Conservation (phyloP, 2,797 vertebrate genomes). For the Naso thynnoides region DNA sequence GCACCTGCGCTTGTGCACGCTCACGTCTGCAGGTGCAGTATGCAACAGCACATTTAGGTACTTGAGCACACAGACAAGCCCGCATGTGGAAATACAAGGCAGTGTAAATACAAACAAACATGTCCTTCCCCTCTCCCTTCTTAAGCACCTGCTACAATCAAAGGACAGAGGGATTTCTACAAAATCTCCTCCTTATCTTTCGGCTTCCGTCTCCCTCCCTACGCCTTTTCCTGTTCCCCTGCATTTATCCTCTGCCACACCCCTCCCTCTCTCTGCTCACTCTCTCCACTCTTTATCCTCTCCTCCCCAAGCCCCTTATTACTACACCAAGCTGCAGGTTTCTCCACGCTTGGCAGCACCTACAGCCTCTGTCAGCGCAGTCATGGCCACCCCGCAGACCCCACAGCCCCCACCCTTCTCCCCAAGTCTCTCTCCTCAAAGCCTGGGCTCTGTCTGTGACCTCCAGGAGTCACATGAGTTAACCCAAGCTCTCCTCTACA, state of each 20-base stretch:
- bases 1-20: constrained; percentile 22
- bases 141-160: constrained; percentile 43
- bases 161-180: constrained; percentile 9
- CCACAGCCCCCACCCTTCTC: neutral
- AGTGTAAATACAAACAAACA: constrained; percentile 50
- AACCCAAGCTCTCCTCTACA: constrained; percentile 44
- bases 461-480: constrained; percentile 66
- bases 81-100: constrained; percentile 40
- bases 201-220: neutral
- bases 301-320: constrained; percentile 5
- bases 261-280: constrained; percentile 23
- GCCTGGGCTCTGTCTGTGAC: constrained; percentile 43
- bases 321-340: constrained; percentile 30
- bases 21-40: constrained; percentile 34
- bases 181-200: constrained; percentile 25
- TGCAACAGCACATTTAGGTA: constrained; percentile 23
- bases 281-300: constrained; percentile 44
- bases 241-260: constrained; percentile 35
- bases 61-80: constrained; percentile 51
- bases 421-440: constrained; percentile 20
- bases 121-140: constrained; percentile 22
- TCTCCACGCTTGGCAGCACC: constrained; percentile 51
- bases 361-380: constrained; percentile 42
- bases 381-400: constrained; percentile 39
- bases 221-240: constrained; percentile 17